phyloP scores from a whole-genome alignment of 2,113 vertebrate genomes.

The Protobothrops mucrosquamatus region DNA sequence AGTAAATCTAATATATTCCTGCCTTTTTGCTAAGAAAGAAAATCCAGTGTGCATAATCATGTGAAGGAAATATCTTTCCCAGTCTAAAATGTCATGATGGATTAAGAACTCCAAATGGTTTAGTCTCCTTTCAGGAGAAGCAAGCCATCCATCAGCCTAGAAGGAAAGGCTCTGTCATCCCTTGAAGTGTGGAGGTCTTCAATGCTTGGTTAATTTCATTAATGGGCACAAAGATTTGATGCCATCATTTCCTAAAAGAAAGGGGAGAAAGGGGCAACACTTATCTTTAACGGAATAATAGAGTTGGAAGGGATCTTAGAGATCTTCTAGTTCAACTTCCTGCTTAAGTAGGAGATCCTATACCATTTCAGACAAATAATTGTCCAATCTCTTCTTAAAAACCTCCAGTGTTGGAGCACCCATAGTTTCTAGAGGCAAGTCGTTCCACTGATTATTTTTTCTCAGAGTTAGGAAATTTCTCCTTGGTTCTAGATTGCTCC shows the following conservation, averaged over 20 bases:
- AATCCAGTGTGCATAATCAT: neutral
- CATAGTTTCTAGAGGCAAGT: neutral
- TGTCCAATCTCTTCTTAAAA: neutral
- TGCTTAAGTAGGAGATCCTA: neutral
- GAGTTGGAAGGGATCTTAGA: neutral
- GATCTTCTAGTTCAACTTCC: neutral
- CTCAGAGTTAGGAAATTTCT: neutral
- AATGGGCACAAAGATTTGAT: slow-evolving; percentile 42
- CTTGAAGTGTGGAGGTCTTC: accelerated
- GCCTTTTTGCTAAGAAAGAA: slow-evolving; percentile 19
- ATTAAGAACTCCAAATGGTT: slow-evolving; percentile 46
- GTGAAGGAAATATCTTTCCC: neutral
- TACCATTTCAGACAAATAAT: neutral
- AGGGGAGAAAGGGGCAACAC: neutral
- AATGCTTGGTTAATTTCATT: neutral
- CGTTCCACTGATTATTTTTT: neutral
- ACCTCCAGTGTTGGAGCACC: neutral
- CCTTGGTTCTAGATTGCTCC: neutral
- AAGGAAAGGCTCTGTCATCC: slow-evolving; percentile 36
- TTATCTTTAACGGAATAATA: slow-evolving; percentile 17
- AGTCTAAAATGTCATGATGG: slow-evolving; percentile 23
- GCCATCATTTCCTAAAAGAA: neutral
- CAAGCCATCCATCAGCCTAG: slow-evolving; percentile 43
- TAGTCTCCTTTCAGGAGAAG: slow-evolving; percentile 32
- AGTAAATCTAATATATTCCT: neutral